Evolutionary conservation across 2,888 invertebrate genomes (phyloP).

Genomic region (Catocala nupta): DNA sequence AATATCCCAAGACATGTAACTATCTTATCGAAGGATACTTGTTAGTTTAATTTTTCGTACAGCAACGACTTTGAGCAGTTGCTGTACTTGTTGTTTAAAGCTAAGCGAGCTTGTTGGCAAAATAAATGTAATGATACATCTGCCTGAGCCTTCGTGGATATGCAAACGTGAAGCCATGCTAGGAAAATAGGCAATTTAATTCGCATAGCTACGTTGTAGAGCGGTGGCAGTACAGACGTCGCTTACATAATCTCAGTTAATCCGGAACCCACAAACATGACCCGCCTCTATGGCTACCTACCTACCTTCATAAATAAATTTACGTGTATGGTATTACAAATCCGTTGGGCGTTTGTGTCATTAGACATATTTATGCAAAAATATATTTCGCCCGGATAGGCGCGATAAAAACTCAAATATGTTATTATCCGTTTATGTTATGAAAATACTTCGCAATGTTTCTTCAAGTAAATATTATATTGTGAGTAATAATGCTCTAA

Average conservation of each 20-base stretch:
- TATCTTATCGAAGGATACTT: no score
- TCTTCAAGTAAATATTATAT: no score
- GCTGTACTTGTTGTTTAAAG: no score
- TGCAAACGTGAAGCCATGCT: not conserved
- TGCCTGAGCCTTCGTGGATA: no score
- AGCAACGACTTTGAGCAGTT: no score
- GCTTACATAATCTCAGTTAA: slow-evolving; percentile 46
- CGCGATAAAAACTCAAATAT: slow-evolving; percentile 3
- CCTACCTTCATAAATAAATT: slow-evolving; percentile 45
- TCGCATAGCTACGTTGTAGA: slow-evolving; percentile 27
- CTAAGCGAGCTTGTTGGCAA: no score
- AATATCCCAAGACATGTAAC: no score
- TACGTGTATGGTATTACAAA: slow-evolving; percentile 29
- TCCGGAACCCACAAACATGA: slow-evolving; percentile 43
- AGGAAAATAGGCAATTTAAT: slow-evolving; percentile 18
- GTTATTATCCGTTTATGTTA: slow-evolving; percentile 3
- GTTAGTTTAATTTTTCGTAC: no score
- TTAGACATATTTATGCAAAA: slow-evolving; percentile 44
- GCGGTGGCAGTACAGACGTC: slow-evolving; percentile 32
- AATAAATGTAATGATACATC: no score
- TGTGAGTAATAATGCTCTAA: no score
- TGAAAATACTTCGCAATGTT: not conserved
- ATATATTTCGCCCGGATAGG: slow-evolving; percentile 17
- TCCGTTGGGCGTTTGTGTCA: slow-evolving; percentile 23
- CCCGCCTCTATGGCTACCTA: slow-evolving; percentile 29